Evolutionary conservation across 2,113 vertebrate genomes (phyloP).

Genomic region (Murina feae): DNA sequence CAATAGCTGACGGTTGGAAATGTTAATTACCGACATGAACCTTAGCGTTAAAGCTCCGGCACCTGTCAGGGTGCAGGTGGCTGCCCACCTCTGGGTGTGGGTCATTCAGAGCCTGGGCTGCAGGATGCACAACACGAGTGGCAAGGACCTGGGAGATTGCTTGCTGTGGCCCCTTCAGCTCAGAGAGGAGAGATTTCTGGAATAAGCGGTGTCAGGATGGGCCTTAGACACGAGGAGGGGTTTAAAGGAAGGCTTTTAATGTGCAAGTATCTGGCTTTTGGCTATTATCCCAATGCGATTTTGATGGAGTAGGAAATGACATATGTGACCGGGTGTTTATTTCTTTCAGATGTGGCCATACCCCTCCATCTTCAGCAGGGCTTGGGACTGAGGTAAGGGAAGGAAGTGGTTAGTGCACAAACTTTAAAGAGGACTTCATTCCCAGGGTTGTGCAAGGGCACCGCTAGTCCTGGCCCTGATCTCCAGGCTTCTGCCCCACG

Average conservation of each 20-base stretch:
- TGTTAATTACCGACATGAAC: constrained; percentile 64
- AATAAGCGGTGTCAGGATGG: constrained; percentile 46
- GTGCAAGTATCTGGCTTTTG: constrained; percentile 59
- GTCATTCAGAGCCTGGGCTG: background rate
- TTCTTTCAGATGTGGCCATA: background rate
- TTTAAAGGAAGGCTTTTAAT: constrained; percentile 57
- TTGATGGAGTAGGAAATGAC: constrained; percentile 52
- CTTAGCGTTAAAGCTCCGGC: constrained; percentile 59
- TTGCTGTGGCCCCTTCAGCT: constrained; percentile 41
- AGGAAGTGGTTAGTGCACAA: background rate
- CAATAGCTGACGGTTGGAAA: constrained; percentile 70
- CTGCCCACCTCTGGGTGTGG: constrained; percentile 44
- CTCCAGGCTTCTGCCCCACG: background rate
- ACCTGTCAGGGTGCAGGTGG: constrained; percentile 43
- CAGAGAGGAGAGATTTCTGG: constrained; percentile 32
- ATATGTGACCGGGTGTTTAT: background rate
- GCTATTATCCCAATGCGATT: constrained; percentile 43
- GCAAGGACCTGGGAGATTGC: background rate
- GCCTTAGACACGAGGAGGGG: constrained; percentile 17
- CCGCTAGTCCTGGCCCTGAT: background rate
- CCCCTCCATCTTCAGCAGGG: background rate
- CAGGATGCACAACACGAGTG: background rate
- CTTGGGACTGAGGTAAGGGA: background rate
- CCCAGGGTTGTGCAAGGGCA: no score
- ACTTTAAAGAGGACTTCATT: background rate